Conservation (phyloP, 2,797 vertebrate species). For the Astyanax mexicanus region DNA sequence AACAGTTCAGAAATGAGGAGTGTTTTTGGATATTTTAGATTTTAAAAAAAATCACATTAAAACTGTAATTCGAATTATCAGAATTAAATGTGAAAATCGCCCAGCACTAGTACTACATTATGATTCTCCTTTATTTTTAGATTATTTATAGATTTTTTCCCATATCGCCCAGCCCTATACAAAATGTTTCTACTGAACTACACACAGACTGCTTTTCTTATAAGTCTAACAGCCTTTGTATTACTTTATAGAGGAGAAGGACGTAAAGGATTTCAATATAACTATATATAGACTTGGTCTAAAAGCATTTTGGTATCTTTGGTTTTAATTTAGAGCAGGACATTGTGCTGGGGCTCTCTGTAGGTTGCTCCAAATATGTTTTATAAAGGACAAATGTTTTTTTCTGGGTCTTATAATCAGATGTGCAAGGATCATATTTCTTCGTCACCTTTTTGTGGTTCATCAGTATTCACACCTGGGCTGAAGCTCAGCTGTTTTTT, state of each 20-base stretch:
- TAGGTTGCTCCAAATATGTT: conserved; percentile 21
- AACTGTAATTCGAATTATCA: too few relatives aligned
- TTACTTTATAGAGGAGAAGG: background rate
- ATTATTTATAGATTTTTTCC: too few relatives aligned
- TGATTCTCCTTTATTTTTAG: too few relatives aligned
- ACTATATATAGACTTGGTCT: conserved; percentile 24
- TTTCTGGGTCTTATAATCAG: conserved; percentile 10
- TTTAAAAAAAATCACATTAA: too few relatives aligned
- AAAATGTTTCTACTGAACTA: too few relatives aligned
- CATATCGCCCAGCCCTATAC: too few relatives aligned
- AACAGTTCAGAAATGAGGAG: too few relatives aligned
- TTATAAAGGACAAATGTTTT: conserved; percentile 10
- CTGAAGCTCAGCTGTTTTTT: background rate
- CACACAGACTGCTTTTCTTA: background rate
- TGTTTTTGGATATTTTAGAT: too few relatives aligned
- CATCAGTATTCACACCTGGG: background rate
- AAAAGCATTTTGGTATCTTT: conserved; percentile 21
- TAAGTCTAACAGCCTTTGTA: background rate
- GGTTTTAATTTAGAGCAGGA: conserved; percentile 18
- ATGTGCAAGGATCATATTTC: background rate
- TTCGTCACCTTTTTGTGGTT: background rate
- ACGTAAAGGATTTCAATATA: background rate
- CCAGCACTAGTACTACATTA: too few relatives aligned
- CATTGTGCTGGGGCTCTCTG: conserved; percentile 8
- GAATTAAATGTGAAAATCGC: too few relatives aligned